A percentile compares a stretch with the other conserved stretches of the same genome.
Evolutionary conservation across 2,113 vertebrate species (phyloP).

Genomic region (Platysternon megacephalum): DNA sequence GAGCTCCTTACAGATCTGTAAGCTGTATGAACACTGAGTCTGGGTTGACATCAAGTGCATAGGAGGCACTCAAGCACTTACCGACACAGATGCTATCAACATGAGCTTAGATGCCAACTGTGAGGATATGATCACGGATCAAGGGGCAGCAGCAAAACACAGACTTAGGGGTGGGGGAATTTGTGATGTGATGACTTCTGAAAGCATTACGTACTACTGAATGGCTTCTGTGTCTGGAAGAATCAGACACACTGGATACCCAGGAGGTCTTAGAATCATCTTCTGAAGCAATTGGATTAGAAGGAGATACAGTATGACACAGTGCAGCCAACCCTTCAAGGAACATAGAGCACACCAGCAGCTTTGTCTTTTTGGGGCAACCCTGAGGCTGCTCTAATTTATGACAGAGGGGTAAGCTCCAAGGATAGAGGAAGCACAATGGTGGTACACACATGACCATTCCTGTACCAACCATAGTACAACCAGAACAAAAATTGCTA

Average conservation of each 20-base stretch:
- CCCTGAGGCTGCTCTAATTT: background rate
- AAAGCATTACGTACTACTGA: background rate
- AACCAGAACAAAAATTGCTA: background rate
- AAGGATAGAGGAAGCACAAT: background rate
- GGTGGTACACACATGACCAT: background rate
- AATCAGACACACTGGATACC: background rate
- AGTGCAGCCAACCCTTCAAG: fast-evolving
- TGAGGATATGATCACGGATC: background rate
- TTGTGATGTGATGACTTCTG: background rate
- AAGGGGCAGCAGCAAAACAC: background rate
- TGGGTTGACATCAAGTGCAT: background rate
- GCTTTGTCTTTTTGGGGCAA: background rate
- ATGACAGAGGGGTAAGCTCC: background rate
- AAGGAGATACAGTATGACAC: background rate
- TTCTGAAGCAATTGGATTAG: background rate
- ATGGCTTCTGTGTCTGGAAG: background rate
- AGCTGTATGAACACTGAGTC: background rate
- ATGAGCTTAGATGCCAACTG: background rate
- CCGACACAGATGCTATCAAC: background rate
- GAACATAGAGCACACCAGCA: background rate
- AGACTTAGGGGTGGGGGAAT: background rate
- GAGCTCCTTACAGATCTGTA: background rate
- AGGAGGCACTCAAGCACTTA: background rate
- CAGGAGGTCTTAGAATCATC: background rate
- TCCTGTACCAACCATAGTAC: background rate